phyloP scores from a whole-genome alignment of 2,888 invertebrate genomes.

The Gerosis bhagava region DNA sequence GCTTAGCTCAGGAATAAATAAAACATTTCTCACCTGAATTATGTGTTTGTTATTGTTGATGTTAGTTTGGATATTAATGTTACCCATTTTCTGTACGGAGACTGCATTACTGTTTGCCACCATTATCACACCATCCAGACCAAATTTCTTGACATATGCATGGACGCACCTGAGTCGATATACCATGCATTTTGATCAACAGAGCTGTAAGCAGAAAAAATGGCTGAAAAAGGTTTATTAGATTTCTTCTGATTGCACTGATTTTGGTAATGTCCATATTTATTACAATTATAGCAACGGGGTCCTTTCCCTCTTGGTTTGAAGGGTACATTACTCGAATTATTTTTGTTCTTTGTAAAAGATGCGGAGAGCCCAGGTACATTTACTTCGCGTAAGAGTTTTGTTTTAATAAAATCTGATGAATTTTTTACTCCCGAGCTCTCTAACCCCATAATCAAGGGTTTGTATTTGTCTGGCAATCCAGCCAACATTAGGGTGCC shows the following conservation, averaged over 20 bases:
- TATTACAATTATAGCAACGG: neutral
- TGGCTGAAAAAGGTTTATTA: slow-evolving; percentile 21
- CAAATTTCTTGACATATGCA: too few relatives aligned
- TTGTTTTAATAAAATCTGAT: neutral
- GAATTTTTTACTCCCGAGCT: neutral
- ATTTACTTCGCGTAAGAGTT: neutral
- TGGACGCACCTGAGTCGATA: slow-evolving; percentile 35
- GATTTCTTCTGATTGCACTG: neutral
- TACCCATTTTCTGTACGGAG: slow-evolving; percentile 28
- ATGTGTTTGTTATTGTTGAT: too few relatives aligned
- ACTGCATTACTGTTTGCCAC: slow-evolving; percentile 31
- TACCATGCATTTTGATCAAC: slow-evolving; percentile 22
- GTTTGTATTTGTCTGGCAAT: neutral
- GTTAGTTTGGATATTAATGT: slow-evolving; percentile 22
- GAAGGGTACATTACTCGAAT: neutral
- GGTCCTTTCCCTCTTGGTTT: neutral
- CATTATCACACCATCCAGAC: too few relatives aligned
- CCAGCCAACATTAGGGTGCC: neutral
- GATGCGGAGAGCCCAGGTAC: neutral
- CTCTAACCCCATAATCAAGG: neutral
- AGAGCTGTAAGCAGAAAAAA: slow-evolving; percentile 26
- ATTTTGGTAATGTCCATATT: neutral
- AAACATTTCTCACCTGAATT: slow-evolving; percentile 17
- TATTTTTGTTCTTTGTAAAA: neutral
- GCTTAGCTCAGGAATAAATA: slow-evolving; percentile 32